Base-by-base conservation (phyloP, 2,888 invertebrate species). In the Oeneis ivallda region DNA sequence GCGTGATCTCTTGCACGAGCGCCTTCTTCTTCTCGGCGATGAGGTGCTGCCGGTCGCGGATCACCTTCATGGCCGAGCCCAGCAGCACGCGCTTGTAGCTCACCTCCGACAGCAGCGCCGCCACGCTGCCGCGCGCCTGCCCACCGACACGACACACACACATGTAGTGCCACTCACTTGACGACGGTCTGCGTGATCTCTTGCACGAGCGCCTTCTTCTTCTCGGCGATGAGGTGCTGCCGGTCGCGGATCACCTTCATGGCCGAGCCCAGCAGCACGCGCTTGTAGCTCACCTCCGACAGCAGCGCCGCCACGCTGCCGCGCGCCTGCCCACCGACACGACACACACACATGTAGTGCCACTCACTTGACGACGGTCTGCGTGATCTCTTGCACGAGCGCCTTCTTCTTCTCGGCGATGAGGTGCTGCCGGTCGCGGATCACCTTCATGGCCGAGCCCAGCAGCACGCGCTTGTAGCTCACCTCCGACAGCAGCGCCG, bases 101-200 rank as follows among this genome's bases (percentile, higher is more conserved):
- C 80, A 92, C 92, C 75, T 92, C 92, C 62, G 88, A 84, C 74
- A 92, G 86, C 78, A 92, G 82, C 71, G 85, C 77, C 68, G 87
- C 75, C 70, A 92, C 87, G 74, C 71, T 76, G 32, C 81, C 75
- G 34, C 92, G 88, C 47, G 92, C 92, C 86, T 89, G 95, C 5
- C 26, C 15, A 45, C 39, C 9, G n/a, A n/a, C n/a, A n/a, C 39
- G 39, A n/a, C 39, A 39, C 39, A 39, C 39, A 26, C 26, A 26
- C 26, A 5, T n/a, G 26, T 26, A 26, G 26, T 5, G 26, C 2
- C 26, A 26, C 94, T 93, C 79, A 95, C 95, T 96, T 96, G 72
- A 97, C 95, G 72, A 97, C 96, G 87, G 96, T 95, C 82, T 95
- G 95, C 69, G 97, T 97, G 79, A 98, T 97, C 85, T 98, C 97